These are phyloP conservation scores for Schrankia costaestrigalis DNA, from an alignment of 2,888 invertebrate genomes.

Conservation along the genomic window DNA sequence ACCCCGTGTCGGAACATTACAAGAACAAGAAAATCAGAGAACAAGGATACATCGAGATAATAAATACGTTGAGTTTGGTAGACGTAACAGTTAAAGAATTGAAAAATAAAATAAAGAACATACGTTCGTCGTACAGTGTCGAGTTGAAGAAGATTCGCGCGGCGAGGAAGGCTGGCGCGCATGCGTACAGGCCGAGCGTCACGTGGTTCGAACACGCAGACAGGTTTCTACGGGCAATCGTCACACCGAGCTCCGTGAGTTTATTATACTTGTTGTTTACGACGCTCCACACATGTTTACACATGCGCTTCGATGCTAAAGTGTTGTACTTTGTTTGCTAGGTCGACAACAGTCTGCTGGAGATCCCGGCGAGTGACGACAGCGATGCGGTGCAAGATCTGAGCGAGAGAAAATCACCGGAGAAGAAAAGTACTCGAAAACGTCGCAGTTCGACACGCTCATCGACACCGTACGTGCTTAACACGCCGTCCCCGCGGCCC, in stretches of 20 bases:
- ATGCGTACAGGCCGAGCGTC: slow-evolving; percentile 79
- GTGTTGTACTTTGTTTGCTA: slow-evolving; percentile 45
- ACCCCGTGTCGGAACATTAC: slow-evolving; percentile 75
- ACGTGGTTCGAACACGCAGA: slow-evolving; percentile 80
- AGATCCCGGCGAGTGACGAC: slow-evolving; percentile 72
- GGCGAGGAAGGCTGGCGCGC: slow-evolving; percentile 77
- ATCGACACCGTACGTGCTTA: slow-evolving; percentile 71
- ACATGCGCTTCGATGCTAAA: slow-evolving; percentile 37
- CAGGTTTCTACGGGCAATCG: slow-evolving; percentile 79
- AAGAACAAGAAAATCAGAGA: slow-evolving; percentile 77
- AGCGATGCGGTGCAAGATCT: slow-evolving; percentile 74
- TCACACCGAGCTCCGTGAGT: slow-evolving; percentile 78
- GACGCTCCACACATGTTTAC: slow-evolving; percentile 38
- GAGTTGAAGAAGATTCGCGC: slow-evolving; percentile 79
- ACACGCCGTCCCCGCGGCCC: slow-evolving; percentile 73
- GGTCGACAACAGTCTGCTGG: slow-evolving; percentile 72
- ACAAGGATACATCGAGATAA: slow-evolving; percentile 75
- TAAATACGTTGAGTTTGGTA: slow-evolving; percentile 69
- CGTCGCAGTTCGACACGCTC: slow-evolving; percentile 72
- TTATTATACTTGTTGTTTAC: slow-evolving; percentile 41
- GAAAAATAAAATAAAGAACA: slow-evolving; percentile 78
- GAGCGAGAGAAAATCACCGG: slow-evolving; percentile 72
- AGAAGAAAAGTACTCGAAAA: slow-evolving; percentile 71
- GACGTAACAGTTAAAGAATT: slow-evolving; percentile 76
- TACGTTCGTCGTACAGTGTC: slow-evolving; percentile 77